These are phyloP conservation scores for Diogma glabrata DNA, from an alignment of 2,888 invertebrate species.

Conservation along the genomic window DNA sequence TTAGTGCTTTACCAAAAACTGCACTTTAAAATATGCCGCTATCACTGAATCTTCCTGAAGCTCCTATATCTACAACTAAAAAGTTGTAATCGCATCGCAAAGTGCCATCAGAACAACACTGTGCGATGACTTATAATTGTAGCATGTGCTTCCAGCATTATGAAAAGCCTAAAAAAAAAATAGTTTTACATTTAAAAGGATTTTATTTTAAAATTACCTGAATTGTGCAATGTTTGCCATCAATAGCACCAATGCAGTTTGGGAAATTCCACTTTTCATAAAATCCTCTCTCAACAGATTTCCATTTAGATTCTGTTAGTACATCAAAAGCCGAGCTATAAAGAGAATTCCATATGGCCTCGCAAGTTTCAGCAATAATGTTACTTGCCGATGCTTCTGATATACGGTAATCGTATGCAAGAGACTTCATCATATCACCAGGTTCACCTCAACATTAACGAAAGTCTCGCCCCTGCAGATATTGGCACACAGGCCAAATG, in stretches of 20 bases:
- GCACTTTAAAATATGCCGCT: constrained; percentile 11
- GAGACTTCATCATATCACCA: background rate
- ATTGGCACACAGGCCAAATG: background rate
- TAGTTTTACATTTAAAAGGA: background rate
- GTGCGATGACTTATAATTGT: constrained; percentile 12
- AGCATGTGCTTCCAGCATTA: constrained; percentile 11
- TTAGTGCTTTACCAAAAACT: constrained; percentile 12
- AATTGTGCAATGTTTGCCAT: background rate
- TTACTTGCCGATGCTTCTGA: background rate
- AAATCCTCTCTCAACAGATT: background rate
- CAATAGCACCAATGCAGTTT: constrained; percentile 6
- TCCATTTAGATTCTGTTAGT: background rate
- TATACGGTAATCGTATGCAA: background rate
- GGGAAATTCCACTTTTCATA: background rate
- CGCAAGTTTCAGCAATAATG: background rate
- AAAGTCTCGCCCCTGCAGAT: background rate
- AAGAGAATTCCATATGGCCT: constrained; percentile 3
- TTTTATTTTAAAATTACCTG: background rate
- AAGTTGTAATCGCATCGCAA: constrained; percentile 12
- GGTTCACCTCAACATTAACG: background rate
- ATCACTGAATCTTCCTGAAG: constrained; percentile 8
- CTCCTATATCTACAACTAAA: constrained; percentile 12
- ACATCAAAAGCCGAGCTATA: background rate
- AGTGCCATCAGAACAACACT: constrained; percentile 14
- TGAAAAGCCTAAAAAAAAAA: constrained; percentile 1